Base-by-base conservation (phyloP, 2,113 vertebrate species). In the Tetrax tetrax region DNA sequence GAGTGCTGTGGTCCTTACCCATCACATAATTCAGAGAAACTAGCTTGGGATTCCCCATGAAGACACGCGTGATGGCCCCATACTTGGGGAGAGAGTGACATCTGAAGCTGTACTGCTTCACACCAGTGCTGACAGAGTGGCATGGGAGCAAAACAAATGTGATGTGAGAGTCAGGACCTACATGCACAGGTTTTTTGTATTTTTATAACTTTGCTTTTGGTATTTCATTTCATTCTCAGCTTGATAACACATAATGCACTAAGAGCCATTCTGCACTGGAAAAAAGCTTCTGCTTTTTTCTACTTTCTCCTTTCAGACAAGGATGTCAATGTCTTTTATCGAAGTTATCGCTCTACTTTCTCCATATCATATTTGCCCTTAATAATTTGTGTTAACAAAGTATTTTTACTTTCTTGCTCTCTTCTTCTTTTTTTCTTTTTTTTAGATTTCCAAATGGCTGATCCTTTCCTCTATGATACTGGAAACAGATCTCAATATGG, bases 391-490 rank as follows among this genome's bases (percentile, higher is more conserved):
- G 14, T 60, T 68, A 75, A 61, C 12, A 28, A 64, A 79, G 23
- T 14, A 10, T 68, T 78, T 92, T 77, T 4, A 33, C 17, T 31
- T 76, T 48, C 24, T 90, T 75, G 8, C 12, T 81, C 7, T 82
- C 33, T 43, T 81, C 7, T 82, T 31, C 48, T 38, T 7, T 25
- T 63, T 5, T 13, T 37, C n/a, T 11, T 54, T 60, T 48, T 50
- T 57, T 65, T 12, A 94, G 69, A 11, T 83, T 94, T 96, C 25
- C 79, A 98, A 93, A 99, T 99, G 99, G 98, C 99, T 54, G 99
- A 99, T 63, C 98, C 99, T 10, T 99, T 99, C 33, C 98, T 98
- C 0, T 99, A 99, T 87, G 92, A 99, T 45, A 97, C 99, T 29
- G 99, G 99, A 41, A 98, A 98, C 79, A 97, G 94, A 80, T 94